phyloP scores from a whole-genome alignment of 2,113 vertebrate genomes.

The Perccottus glenii region DNA sequence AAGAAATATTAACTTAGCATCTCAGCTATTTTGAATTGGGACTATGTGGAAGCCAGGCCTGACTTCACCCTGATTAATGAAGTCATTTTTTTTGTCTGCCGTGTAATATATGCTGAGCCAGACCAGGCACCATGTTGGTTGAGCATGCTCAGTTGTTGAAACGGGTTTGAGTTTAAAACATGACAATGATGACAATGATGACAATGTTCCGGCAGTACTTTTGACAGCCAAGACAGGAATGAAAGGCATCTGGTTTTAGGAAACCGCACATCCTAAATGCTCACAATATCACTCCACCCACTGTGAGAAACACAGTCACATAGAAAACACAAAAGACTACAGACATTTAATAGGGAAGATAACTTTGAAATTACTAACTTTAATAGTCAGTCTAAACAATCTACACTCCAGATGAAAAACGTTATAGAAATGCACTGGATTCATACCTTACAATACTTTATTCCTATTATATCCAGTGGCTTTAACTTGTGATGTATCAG shows the following conservation, averaged over 20 bases:
- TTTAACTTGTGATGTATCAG: background rate
- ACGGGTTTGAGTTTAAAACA: background rate
- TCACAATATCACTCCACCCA: slow-evolving; percentile 31
- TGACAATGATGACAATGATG: background rate
- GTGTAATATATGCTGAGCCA: background rate
- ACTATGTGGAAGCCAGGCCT: background rate
- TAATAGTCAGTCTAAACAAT: background rate
- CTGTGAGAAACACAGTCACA: slow-evolving; percentile 2
- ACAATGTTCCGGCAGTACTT: background rate
- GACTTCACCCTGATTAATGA: background rate
- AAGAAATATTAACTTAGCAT: too few species aligned
- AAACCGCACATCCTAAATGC: slow-evolving; percentile 56
- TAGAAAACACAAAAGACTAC: background rate
- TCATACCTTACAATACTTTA: too few species aligned
- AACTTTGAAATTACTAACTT: background rate
- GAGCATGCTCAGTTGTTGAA: background rate
- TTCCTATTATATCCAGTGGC: background rate
- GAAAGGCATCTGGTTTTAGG: slow-evolving; percentile 61
- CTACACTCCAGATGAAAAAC: too few species aligned
- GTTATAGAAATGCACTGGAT: too few species aligned
- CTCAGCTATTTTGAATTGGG: too few species aligned
- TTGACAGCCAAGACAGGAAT: slow-evolving; percentile 53
- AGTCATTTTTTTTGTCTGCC: background rate
- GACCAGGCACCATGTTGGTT: background rate
- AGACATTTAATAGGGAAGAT: background rate